Evolutionary conservation across 2,888 invertebrate genomes (phyloP).

Genomic region (Troides aeacus): DNA sequence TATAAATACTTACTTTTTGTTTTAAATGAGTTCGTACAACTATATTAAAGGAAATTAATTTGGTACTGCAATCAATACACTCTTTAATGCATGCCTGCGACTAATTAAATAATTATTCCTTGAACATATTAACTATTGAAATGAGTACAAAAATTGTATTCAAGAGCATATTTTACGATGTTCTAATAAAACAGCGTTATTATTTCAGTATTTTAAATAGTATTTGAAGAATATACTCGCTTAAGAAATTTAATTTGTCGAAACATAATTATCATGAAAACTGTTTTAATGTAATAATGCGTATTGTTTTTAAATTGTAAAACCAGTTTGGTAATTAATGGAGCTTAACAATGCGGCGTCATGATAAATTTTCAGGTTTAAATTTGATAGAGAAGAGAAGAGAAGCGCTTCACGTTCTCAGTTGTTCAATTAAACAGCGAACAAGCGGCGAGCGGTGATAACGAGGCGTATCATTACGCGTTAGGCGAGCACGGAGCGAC

Average conservation of each 20-base stretch:
- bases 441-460: constrained; percentile 53
- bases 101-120: not conserved
- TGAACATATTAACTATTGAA: not conserved
- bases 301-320: not conserved
- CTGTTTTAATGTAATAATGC: no score
- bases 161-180: not conserved
- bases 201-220: not conserved
- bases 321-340: not conserved
- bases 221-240: not conserved
- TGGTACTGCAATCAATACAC: not conserved
- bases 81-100: not conserved
- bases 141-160: not conserved
- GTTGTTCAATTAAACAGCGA: constrained; percentile 38
- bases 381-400: not conserved
- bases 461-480: constrained; percentile 72
- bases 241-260: not conserved
- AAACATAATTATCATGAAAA: no score
- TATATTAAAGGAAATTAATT: no score
- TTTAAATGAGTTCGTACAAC: no score
- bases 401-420: constrained; percentile 26
- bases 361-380: not conserved
- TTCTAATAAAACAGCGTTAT: not conserved
- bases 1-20: no score
- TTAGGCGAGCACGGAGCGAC: constrained; percentile 36
- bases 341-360: not conserved